phyloP scores from a whole-genome alignment of 2,797 vertebrate species.

The Danio jaintianensis region DNA sequence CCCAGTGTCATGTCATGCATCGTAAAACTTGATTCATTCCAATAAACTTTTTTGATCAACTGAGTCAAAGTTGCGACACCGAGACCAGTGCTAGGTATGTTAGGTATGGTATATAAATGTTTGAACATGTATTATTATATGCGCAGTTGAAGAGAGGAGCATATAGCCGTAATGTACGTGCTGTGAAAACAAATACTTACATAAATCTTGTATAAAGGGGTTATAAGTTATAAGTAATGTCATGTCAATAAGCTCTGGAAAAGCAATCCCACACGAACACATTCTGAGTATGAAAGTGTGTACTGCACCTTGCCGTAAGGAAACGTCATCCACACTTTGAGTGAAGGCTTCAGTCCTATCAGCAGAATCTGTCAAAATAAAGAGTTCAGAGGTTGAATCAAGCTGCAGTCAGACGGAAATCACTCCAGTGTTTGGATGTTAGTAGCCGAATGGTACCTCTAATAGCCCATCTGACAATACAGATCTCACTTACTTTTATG shows the following conservation, averaged over 20 bases:
- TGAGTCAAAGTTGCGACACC: not conserved
- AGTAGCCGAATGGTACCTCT: not conserved
- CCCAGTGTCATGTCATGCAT: too few relatives aligned
- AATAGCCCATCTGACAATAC: conserved; percentile 8
- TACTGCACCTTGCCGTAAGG: conserved; percentile 89
- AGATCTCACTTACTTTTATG: not conserved
- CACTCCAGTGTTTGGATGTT: not conserved
- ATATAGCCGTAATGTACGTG: not conserved
- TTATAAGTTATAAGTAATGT: conserved; percentile 3
- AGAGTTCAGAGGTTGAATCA: conserved; percentile 6
- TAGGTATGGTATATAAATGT: not conserved
- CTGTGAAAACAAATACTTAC: not conserved
- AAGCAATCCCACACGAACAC: not conserved
- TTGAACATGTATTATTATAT: not conserved
- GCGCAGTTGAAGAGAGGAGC: not conserved
- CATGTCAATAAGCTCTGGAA: not conserved
- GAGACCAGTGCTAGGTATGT: not conserved
- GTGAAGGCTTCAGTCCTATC: conserved; percentile 93
- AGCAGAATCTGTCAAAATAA: conserved; percentile 86
- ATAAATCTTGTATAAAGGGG: not conserved
- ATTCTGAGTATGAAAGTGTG: not conserved
- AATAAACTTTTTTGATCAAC: too few relatives aligned
- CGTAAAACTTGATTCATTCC: too few relatives aligned
- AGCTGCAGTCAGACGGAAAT: conserved; percentile 6
- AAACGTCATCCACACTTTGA: conserved; percentile 99